Conservation (phyloP, 30 jellyfish, hydroid and myxozoan species). For the Hydractinia symbiolongicarpus region DNA sequence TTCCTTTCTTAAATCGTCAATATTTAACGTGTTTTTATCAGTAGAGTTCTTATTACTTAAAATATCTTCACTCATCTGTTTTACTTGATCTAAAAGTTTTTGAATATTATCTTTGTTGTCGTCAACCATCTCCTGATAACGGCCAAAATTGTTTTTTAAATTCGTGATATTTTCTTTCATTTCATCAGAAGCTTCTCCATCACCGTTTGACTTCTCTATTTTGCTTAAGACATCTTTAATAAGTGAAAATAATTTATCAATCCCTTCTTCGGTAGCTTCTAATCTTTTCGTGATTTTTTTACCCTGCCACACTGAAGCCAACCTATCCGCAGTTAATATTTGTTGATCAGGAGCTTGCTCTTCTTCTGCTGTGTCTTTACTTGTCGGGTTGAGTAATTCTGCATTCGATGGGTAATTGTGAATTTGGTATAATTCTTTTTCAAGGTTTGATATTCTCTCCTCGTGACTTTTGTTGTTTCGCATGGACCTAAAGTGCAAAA, state of each 20-base stretch:
- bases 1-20: no score
- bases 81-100: neutral
- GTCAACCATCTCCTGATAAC: constrained; percentile 3
- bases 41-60: no score
- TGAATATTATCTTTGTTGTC: neutral
- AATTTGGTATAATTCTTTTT: neutral
- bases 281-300: constrained; percentile 47
- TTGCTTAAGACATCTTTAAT: constrained; percentile 11
- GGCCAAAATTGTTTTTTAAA: neutral
- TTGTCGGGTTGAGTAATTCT: neutral
- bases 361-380: neutral
- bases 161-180: neutral
- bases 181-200: neutral
- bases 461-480: constrained; percentile 3
- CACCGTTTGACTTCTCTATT: neutral
- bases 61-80: neutral
- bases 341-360: neutral
- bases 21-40: no score
- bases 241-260: constrained; percentile 57
- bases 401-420: constrained; percentile 13
- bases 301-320: constrained; percentile 46
- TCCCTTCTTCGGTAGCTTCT: constrained; percentile 62
- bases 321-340: neutral
- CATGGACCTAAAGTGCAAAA: neutral
- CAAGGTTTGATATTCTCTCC: neutral